Base-by-base conservation (phyloP, 1,140 invertebrate genomes). In the Akabosia matsudoensis region DNA sequence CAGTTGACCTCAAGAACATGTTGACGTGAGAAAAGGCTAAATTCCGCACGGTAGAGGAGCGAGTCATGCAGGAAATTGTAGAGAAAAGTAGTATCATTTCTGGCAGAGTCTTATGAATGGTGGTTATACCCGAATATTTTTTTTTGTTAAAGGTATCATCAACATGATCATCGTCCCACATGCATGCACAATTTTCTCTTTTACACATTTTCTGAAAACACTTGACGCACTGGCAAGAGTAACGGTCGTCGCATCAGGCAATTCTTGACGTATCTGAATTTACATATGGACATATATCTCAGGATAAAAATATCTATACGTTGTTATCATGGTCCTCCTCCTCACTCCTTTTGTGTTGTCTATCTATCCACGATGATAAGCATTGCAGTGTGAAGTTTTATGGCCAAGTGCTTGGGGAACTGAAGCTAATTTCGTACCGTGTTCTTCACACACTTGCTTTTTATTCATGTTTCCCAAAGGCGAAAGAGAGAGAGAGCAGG, bases 21-120 rank as follows among this genome's bases (percentile, higher is more conserved):
- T 67, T 67, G 61, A 67, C 61, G 61, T 67, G 61, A 67, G 61
- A 67, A 67, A 67, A 67, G 61, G 61, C 31, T 67, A 67, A 67
- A 67, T 67, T 67, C 61, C 61, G 22, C 31, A 67, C 61, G 61
- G 61, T 67, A 67, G 31, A 30, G 3, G 4, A 22, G 7, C 3
- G 61, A 30, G 28, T n/a, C 24, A 56, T 56, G 22, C 22, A 67
- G 24, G 22, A 67, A 67, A 67, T 30, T 13, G 30, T 67, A n/a
- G n/a, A 22, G 24, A 22, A 10, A 61, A 22, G 4, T 61, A 61
- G 13, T 24, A 61, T 22, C 14, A 22, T 45, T 45, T 7, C 37
- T 45, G 7, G 37, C 7, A 10, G 18, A 10, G 37, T 45, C 37
- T 45, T 7, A 7, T 45, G 7, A 13, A 7, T 56, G n/a, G 7